A percentile compares a stretch with the other conserved stretches of the same genome.
Evolutionary conservation across 2,797 vertebrate genomes (phyloP).

Genomic region (Sebastes diploproa): DNA sequence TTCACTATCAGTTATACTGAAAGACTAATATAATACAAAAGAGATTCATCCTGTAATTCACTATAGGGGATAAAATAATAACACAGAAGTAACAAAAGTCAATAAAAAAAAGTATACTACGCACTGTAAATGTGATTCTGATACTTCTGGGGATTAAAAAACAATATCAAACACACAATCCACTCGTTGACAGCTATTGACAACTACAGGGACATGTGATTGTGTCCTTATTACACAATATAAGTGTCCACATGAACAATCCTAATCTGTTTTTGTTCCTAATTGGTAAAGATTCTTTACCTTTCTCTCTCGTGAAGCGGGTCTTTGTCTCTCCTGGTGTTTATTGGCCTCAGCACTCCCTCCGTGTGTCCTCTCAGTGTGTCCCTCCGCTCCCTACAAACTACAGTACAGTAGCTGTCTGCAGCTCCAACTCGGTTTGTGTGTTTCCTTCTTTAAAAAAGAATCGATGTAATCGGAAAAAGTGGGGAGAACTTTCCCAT

Average conservation of each 20-base stretch:
- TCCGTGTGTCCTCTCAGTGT: not conserved
- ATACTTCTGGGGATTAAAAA: not conserved
- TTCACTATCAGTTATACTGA: not conserved
- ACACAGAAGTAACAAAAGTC: not conserved
- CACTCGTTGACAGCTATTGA: not conserved
- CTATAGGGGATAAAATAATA: not conserved
- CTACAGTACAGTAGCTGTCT: not conserved
- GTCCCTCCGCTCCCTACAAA: not conserved
- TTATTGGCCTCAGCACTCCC: not conserved
- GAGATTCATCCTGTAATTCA: not conserved
- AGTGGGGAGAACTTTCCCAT: constrained; percentile 82
- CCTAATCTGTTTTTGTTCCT: not conserved
- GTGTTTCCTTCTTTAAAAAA: constrained; percentile 57
- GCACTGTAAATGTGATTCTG: not conserved
- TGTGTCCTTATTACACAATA: not conserved
- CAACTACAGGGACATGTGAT: not conserved
- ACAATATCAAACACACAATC: not conserved
- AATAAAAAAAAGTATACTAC: not conserved
- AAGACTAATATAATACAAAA: not conserved
- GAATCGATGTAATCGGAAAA: constrained; percentile 71
- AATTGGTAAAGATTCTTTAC: constrained; percentile 31
- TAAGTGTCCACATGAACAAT: not conserved
- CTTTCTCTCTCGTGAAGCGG: constrained; percentile 66
- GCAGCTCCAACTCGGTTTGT: not conserved
- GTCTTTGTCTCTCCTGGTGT: constrained; percentile 38